Conservation (phyloP, 2,797 vertebrate species). For the Anabacerthia variegaticeps region DNA sequence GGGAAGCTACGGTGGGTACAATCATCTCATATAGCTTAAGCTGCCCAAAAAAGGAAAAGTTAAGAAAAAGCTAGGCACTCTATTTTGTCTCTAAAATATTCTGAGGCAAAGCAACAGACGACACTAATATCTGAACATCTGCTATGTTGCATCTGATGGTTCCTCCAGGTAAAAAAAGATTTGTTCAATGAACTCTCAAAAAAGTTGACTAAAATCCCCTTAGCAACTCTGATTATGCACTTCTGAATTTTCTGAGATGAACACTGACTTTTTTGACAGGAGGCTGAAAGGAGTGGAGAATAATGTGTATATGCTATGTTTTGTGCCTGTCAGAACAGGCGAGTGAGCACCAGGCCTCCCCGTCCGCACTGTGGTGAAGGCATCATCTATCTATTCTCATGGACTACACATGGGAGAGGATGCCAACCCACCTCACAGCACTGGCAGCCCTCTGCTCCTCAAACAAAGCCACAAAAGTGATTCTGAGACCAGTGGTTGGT, state of each 20-base stretch:
- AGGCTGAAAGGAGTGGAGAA: background rate
- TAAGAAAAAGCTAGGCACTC: background rate
- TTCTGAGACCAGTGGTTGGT: background rate
- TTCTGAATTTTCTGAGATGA: background rate
- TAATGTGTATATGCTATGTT: background rate
- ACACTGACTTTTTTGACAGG: background rate
- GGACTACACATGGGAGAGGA: background rate
- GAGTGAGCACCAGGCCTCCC: background rate
- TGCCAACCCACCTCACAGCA: background rate
- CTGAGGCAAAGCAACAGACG: background rate
- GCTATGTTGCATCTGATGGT: background rate
- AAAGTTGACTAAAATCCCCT: background rate
- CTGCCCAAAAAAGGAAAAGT: background rate
- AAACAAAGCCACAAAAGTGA: background rate
- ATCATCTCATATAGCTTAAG: background rate
- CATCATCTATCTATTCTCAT: background rate
- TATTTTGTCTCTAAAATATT: constrained; percentile 12
- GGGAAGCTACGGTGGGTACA: background rate
- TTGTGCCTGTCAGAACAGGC: background rate
- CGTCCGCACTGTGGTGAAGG: background rate
- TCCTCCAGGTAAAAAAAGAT: background rate
- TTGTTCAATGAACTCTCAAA: background rate
- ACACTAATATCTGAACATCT: background rate
- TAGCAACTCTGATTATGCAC: background rate
- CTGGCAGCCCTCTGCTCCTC: background rate